A percentile compares a stretch with the other conserved stretches of the same genome.
phyloP scores from a whole-genome alignment of 2,113 vertebrate species.

The Channa argus region DNA sequence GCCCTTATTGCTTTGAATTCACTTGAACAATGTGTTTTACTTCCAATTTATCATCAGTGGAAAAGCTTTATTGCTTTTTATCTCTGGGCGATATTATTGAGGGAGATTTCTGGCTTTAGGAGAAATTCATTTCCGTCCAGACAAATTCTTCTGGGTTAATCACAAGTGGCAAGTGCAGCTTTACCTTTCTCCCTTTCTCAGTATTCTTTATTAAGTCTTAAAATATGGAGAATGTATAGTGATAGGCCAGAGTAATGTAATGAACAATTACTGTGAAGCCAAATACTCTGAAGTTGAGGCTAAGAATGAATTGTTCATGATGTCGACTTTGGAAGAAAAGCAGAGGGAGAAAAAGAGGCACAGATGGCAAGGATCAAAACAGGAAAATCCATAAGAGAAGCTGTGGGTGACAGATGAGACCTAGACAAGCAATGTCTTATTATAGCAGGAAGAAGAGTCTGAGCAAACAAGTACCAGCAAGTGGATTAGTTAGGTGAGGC shows the following conservation, averaged over 20 bases:
- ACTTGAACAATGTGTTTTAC: constrained; percentile 20
- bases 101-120: constrained; percentile 9
- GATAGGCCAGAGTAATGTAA: constrained; percentile 21
- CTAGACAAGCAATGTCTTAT: constrained; percentile 55
- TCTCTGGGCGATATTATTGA: constrained; percentile 12
- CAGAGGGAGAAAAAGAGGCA: constrained; percentile 55
- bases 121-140: not conserved
- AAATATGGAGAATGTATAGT: not conserved
- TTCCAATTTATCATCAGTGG: constrained; percentile 4
- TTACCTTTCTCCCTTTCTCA: not conserved
- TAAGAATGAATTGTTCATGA: constrained; percentile 64
- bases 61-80: constrained; percentile 9
- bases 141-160: constrained; percentile 5
- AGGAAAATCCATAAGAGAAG: constrained; percentile 73
- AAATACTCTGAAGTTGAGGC: constrained; percentile 34
- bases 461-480: constrained; percentile 73
- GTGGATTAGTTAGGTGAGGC: constrained; percentile 59
- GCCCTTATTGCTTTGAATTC: constrained; percentile 30
- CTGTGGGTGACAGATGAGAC: constrained; percentile 75
- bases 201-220: not conserved
- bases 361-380: constrained; percentile 79
- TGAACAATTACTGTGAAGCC: constrained; percentile 30
- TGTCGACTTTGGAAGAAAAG: constrained; percentile 49
- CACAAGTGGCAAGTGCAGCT: constrained; percentile 15
- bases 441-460: constrained; percentile 55